Evolutionary conservation across 2,113 vertebrate species (phyloP).

Genomic region (Numida meleagris): DNA sequence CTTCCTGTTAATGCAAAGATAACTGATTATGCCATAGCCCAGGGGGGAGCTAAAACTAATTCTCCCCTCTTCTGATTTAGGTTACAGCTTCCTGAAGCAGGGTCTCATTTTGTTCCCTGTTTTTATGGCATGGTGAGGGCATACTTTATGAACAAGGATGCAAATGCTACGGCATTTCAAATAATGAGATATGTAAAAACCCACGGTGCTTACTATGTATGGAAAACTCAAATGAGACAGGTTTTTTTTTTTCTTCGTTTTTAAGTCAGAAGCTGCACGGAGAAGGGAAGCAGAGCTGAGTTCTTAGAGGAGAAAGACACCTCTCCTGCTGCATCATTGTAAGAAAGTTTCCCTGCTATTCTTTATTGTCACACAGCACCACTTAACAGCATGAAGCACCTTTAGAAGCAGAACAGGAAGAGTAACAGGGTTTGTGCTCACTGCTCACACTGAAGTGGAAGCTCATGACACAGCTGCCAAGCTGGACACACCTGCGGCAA

Average conservation of each 20-base stretch:
- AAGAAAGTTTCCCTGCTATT: not conserved
- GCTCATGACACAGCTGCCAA: not conserved
- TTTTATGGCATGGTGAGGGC: not conserved
- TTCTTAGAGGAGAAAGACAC: not conserved
- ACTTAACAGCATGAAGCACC: not conserved
- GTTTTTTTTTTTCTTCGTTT: not conserved
- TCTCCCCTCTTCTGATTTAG: not conserved
- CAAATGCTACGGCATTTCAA: not conserved
- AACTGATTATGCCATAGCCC: not conserved
- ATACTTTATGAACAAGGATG: not conserved
- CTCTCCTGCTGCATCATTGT: not conserved
- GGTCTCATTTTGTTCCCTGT: not conserved
- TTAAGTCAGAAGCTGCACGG: not conserved
- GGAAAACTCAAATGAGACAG: not conserved
- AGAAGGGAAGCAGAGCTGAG: not conserved
- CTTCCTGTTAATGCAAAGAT: not conserved
- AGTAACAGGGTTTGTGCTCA: not conserved
- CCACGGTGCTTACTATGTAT: not conserved
- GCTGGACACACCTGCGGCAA: not conserved
- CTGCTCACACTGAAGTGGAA: not conserved
- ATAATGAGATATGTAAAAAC: rapidly evolving
- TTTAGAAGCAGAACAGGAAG: not conserved
- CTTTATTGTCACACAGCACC: not conserved
- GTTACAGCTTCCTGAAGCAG: not conserved
- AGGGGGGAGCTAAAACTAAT: not conserved